These are phyloP conservation scores for Drosophila tsacasi DNA, from an alignment of 1,140 invertebrate species.

Conservation along the genomic window DNA sequence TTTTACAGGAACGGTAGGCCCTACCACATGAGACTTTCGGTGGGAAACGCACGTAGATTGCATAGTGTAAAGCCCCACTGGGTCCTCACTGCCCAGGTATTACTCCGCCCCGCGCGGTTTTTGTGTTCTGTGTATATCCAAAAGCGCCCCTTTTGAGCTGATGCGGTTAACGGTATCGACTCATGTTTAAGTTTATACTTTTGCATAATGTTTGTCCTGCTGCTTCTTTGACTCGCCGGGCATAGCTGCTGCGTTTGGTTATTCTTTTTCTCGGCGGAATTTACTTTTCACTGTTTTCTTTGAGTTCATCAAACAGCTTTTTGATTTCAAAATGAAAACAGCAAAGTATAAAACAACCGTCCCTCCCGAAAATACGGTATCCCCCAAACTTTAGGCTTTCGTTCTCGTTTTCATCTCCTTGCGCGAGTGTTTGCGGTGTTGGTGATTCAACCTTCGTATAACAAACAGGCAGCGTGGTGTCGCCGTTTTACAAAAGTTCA, in stretches of 20 bases:
- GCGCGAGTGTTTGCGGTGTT: neutral
- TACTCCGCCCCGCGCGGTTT: neutral
- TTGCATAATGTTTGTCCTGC: neutral
- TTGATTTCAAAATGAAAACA: constrained; percentile 7
- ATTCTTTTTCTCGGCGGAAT: constrained; percentile 1
- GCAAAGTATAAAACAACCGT: constrained; percentile 3
- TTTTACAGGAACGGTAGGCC: no score
- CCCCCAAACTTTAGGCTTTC: neutral
- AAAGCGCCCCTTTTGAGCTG: neutral
- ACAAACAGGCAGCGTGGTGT: neutral
- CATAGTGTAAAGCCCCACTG: no score
- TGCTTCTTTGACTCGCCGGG: constrained; percentile 1
- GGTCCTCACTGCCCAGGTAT: neutral
- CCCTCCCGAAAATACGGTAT: neutral
- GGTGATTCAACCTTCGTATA: neutral
- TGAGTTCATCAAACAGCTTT: constrained; percentile 7
- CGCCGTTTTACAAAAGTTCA: constrained; percentile 10
- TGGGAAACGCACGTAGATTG: no score
- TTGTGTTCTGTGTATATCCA: neutral
- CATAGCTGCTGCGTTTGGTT: neutral
- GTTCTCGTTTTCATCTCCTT: neutral
- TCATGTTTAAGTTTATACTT: constrained; percentile 13
- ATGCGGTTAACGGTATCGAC: constrained; percentile 2
- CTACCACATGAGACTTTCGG: no score
- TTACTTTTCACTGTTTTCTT: constrained; percentile 1